These are phyloP conservation scores for Scaptodrosophila lebanonensis DNA, from an alignment of 1,140 invertebrate genomes.

Conservation along the genomic window DNA sequence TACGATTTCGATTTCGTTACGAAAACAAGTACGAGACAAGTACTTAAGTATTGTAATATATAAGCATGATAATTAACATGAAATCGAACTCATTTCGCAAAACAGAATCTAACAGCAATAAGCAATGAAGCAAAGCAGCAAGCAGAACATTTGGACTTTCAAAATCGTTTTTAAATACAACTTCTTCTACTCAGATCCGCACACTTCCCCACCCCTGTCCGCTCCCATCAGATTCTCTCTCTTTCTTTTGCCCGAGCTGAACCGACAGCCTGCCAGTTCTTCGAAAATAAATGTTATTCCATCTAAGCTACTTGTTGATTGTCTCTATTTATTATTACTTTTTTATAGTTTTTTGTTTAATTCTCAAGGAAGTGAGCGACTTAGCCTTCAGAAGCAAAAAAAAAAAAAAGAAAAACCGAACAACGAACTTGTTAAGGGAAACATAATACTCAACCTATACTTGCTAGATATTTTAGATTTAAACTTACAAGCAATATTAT, in stretches of 20 bases:
- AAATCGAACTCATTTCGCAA: conserved; percentile 56
- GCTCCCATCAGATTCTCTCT: neutral
- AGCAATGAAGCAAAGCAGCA: conserved; percentile 18
- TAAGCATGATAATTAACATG: conserved; percentile 28
- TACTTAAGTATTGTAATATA: conserved; percentile 10
- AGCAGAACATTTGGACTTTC: conserved; percentile 6
- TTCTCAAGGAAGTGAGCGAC: no score
- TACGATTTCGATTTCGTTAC: no score
- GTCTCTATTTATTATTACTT: conserved; percentile 16
- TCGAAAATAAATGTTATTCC: no score
- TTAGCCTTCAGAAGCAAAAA: neutral
- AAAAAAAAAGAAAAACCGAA: conserved; percentile 23
- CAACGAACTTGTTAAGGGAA: conserved; percentile 28
- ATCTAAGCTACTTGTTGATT: no score
- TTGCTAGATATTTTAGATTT: no score
- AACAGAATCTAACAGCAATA: conserved; percentile 42
- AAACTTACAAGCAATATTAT: no score
- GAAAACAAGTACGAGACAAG: conserved; percentile 48
- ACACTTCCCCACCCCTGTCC: conserved; percentile 2
- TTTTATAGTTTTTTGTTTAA: conserved; percentile 1
- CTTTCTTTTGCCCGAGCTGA: neutral
- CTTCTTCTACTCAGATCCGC: conserved; percentile 7
- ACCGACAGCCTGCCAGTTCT: no score
- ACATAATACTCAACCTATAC: neutral
- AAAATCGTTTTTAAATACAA: conserved; percentile 6